A percentile compares a stretch with the other conserved stretches of the same genome.
Conservation (phyloP, 2,888 invertebrate genomes). For the Epistrophe grossulariae region DNA sequence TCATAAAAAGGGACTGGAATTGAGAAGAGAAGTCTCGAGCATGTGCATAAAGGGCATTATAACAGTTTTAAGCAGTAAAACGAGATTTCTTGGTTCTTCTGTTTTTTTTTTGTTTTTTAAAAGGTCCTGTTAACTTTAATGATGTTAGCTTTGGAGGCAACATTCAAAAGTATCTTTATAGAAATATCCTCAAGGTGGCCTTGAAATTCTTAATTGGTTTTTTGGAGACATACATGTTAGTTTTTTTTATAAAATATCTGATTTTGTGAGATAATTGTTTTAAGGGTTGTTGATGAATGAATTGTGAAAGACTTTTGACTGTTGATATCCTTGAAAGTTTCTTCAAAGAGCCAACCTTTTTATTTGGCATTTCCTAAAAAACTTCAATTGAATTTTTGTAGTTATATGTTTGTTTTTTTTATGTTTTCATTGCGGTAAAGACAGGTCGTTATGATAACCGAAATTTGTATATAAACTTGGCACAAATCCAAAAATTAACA, state of each 20-base stretch:
- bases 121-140: slow-evolving; percentile 15
- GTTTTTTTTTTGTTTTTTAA: background rate
- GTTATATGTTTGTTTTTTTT: background rate
- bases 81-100: background rate
- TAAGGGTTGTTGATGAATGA: background rate
- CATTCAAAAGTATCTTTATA: background rate
- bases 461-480: slow-evolving; percentile 26
- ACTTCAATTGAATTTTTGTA: background rate
- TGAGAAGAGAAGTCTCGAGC: background rate
- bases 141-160: slow-evolving; percentile 9
- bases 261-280: background rate
- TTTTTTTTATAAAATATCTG: background rate
- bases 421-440: background rate
- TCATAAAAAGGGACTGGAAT: background rate
- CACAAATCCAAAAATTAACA: slow-evolving; percentile 15
- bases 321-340: background rate
- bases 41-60: slow-evolving; percentile 12
- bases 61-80: slow-evolving; percentile 12
- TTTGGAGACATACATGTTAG: background rate
- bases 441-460: background rate
- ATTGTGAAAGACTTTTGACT: background rate
- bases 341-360: background rate
- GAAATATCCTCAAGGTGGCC: slow-evolving; percentile 11
- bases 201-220: background rate
- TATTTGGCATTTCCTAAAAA: background rate